Percentiles rank a stretch among this genome's conserved stretches.
Conservation (phyloP, 2,888 invertebrate species). For the Melikaiella ostensackeni region DNA sequence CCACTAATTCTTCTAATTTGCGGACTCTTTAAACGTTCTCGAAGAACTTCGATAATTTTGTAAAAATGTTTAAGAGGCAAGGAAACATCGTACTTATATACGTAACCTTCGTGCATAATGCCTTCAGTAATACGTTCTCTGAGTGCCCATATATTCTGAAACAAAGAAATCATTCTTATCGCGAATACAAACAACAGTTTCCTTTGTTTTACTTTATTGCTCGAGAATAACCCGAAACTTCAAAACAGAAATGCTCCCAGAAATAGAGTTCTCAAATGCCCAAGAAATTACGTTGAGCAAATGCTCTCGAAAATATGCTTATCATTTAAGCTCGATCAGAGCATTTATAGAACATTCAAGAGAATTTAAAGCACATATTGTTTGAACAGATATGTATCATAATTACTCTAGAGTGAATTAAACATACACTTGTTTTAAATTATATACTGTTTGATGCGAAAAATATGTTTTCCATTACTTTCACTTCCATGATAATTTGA, state of each 20-base stretch:
- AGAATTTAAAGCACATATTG: too few species aligned
- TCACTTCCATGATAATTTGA: too few species aligned
- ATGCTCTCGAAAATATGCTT: too few species aligned
- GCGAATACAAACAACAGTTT: neutral
- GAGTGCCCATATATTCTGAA: conserved; percentile 88
- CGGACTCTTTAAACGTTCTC: conserved; percentile 82
- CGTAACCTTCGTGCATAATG: conserved; percentile 88
- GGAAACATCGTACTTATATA: conserved; percentile 97
- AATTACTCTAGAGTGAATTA: too few species aligned
- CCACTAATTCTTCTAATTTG: conserved; percentile 85
- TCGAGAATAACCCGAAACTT: neutral
- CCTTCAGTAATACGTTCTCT: conserved; percentile 91
- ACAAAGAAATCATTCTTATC: conserved; percentile 32
- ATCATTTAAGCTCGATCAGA: too few species aligned
- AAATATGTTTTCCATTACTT: too few species aligned
- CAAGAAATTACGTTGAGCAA: too few species aligned
- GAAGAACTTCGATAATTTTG: conserved; percentile 86
- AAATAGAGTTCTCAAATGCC: too few species aligned
- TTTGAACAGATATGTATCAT: too few species aligned
- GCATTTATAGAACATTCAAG: too few species aligned
- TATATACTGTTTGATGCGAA: too few species aligned
- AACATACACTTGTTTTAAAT: too few species aligned
- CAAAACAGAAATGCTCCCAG: conserved; percentile 4
- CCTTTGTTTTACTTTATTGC: neutral
- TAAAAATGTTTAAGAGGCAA: conserved; percentile 92